Percentiles rank a stretch among this genome's conserved stretches.
phyloP scores from a whole-genome alignment of 1,140 invertebrate species.

The Pentalonia nigronervosa region DNA sequence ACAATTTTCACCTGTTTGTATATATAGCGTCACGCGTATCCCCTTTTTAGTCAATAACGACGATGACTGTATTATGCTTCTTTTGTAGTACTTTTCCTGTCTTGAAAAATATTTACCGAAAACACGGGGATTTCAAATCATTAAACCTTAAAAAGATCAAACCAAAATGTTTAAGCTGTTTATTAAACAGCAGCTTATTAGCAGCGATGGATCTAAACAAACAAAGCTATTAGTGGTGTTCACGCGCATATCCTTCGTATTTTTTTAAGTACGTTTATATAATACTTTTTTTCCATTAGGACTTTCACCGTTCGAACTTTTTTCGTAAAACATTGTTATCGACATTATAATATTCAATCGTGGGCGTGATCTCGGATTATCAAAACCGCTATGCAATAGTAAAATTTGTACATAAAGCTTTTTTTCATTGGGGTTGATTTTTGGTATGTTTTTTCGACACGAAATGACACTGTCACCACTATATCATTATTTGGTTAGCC shows the following conservation, averaged over 20 bases:
- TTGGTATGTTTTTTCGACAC: neutral
- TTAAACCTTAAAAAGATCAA: neutral
- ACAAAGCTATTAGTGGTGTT: neutral
- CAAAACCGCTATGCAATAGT: neutral
- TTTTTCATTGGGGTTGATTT: neutral
- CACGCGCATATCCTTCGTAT: neutral
- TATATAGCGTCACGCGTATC: neutral
- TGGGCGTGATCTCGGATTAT: neutral
- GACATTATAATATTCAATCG: neutral
- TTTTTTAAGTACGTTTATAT: neutral
- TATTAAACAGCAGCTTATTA: too few relatives aligned
- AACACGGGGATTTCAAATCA: neutral
- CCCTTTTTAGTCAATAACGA: neutral
- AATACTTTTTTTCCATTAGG: neutral
- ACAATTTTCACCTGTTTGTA: neutral
- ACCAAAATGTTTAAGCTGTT: neutral
- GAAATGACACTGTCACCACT: too few relatives aligned
- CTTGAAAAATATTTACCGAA: neutral
- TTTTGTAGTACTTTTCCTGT: neutral
- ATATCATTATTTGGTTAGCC: neutral
- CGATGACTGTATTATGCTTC: neutral
- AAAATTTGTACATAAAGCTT: neutral
- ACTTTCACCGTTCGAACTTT: neutral
- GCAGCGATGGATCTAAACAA: neutral
- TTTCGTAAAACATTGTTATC: neutral